A percentile compares a stretch with the other conserved stretches of the same genome.
Conservation (phyloP, 2,113 vertebrate genomes). For the Labrus mixtus region DNA sequence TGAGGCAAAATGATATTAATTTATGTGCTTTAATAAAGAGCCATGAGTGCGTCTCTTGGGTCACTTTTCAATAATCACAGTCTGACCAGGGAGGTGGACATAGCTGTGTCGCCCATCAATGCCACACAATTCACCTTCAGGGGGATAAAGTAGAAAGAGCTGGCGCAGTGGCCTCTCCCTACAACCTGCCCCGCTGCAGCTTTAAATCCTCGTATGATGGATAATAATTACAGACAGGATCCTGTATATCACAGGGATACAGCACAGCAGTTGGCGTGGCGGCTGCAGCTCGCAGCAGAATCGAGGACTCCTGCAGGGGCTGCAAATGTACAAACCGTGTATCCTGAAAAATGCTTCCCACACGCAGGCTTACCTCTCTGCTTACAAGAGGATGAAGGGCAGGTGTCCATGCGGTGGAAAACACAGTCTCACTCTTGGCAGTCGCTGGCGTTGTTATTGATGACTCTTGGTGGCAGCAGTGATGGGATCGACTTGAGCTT, state of each 20-base stretch:
- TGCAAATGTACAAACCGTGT: conserved; percentile 40
- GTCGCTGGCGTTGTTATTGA: conserved; percentile 66
- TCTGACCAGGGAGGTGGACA: conserved; percentile 9
- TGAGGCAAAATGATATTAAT: too few species aligned
- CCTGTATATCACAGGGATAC: conserved; percentile 37
- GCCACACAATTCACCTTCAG: conserved; percentile 24
- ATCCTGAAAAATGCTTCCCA: background rate
- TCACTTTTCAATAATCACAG: conserved; percentile 1
- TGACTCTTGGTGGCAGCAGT: conserved; percentile 47
- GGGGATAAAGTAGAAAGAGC: conserved; percentile 14
- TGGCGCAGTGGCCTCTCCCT: background rate
- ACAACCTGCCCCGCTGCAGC: conserved; percentile 21
- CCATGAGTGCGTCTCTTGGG: background rate
- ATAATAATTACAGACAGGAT: conserved; percentile 59
- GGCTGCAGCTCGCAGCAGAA: conserved; percentile 34
- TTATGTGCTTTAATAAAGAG: too few species aligned
- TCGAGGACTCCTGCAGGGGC: conserved; percentile 31
- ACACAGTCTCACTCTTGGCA: conserved; percentile 15
- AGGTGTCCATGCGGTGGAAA: conserved; percentile 39
- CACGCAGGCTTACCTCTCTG: background rate
- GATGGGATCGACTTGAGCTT: conserved; percentile 60
- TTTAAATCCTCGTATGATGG: conserved; percentile 49
- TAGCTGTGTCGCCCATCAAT: conserved; percentile 1
- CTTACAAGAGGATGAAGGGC: conserved; percentile 39
- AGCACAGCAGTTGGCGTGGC: conserved; percentile 44